Percentiles rank a stretch among this genome's conserved stretches.
These are phyloP conservation scores for Melieria picta DNA, from an alignment of 2,888 invertebrate genomes.

Conservation along the genomic window DNA sequence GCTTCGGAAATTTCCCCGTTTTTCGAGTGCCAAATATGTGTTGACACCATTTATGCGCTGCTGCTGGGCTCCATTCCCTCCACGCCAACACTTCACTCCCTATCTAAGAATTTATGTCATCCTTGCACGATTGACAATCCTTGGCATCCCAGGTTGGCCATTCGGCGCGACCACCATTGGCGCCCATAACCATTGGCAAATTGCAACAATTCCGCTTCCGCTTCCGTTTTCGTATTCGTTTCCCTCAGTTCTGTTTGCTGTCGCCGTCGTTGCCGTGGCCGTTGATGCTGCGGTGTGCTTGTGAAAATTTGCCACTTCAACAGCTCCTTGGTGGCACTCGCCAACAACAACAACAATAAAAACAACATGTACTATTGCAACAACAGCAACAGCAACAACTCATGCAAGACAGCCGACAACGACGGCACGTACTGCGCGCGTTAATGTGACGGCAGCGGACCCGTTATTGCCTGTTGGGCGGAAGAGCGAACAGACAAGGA, in stretches of 20 bases:
- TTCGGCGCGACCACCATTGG: constrained; percentile 3
- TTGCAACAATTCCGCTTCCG: constrained; percentile 15
- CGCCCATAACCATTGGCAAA: constrained; percentile 14
- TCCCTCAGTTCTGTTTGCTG: constrained; percentile 11
- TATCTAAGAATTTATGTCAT: constrained; percentile 18
- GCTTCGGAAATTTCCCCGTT: no score
- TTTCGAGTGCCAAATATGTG: background rate
- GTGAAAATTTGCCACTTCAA: constrained; percentile 65
- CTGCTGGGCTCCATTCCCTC: constrained; percentile 16
- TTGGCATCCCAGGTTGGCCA: constrained; percentile 24
- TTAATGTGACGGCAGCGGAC: constrained; percentile 31
- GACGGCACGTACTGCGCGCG: constrained; percentile 27
- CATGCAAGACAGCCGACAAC: constrained; percentile 23
- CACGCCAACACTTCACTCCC: constrained; percentile 8
- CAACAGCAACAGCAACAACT: constrained; percentile 9
- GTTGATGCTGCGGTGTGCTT: constrained; percentile 47
- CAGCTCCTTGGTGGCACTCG: constrained; percentile 60
- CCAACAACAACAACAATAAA: constrained; percentile 17
- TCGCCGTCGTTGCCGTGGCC: constrained; percentile 25
- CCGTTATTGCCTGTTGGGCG: no score
- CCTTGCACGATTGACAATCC: constrained; percentile 20
- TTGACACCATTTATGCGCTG: constrained; percentile 17
- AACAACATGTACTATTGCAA: background rate
- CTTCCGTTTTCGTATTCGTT: constrained; percentile 29
- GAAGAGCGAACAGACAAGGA: no score